phyloP scores from a whole-genome alignment of 2,113 vertebrate species.

The Euleptes europaea region DNA sequence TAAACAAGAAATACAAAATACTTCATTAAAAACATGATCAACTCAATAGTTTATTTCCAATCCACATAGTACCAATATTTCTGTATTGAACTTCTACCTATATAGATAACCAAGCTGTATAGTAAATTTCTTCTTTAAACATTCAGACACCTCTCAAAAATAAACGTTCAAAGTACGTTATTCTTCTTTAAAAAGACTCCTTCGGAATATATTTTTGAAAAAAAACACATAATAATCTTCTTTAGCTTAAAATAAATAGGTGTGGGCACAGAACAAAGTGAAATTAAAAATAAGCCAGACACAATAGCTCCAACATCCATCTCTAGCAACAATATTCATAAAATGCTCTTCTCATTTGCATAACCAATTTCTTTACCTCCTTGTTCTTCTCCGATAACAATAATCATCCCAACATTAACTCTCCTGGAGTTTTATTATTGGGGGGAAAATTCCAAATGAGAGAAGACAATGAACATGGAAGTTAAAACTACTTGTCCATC shows the following conservation, averaged over 20 bases:
- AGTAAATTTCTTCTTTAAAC: not conserved
- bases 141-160: not conserved
- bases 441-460: not conserved
- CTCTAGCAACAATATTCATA: not conserved
- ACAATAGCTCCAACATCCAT: not conserved
- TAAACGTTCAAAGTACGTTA: not conserved
- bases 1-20: not conserved
- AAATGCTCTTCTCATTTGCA: not conserved
- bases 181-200: not conserved
- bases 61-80: not conserved
- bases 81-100: not conserved
- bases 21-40: not conserved
- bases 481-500: not conserved
- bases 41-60: not conserved
- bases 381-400: not conserved
- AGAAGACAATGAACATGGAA: constrained; percentile 24
- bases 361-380: not conserved
- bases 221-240: not conserved
- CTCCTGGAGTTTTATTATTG: constrained; percentile 1
- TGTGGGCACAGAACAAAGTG: not conserved
- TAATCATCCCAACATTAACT: not conserved
- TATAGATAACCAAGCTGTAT: not conserved
- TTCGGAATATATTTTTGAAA: not conserved
- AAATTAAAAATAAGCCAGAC: not conserved
- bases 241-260: not conserved